These are phyloP conservation scores for Salvelinus namaycush DNA, from an alignment of 2,113 vertebrate species.

Conservation along the genomic window DNA sequence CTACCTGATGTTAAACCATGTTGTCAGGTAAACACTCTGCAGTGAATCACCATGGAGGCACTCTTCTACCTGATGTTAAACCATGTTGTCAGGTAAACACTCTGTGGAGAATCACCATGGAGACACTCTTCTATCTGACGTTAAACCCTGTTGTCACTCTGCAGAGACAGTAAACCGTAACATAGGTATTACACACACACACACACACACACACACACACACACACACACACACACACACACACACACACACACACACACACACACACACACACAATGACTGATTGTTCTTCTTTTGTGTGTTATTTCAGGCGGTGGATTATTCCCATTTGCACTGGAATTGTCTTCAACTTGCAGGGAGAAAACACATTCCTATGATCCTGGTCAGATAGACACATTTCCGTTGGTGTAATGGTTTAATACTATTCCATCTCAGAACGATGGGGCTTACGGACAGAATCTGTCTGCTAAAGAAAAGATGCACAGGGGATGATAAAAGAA, in stretches of 20 bases:
- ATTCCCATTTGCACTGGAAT: constrained; percentile 60
- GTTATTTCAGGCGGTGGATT: constrained; percentile 67
- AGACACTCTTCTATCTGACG: too few relatives aligned
- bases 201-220: too few relatives aligned
- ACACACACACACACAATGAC: constrained; percentile 8
- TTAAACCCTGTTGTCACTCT: too few relatives aligned
- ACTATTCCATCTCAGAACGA: constrained; percentile 30
- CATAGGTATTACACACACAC: constrained; percentile 52
- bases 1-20: too few relatives aligned
- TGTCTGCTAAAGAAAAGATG: too few relatives aligned
- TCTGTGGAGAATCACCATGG: too few relatives aligned
- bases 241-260: constrained; percentile 29
- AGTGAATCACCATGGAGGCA: too few relatives aligned
- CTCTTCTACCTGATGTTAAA: too few relatives aligned
- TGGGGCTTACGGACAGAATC: too few relatives aligned
- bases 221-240: too few relatives aligned
- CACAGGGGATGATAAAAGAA: constrained; percentile 45
- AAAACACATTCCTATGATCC: constrained; percentile 71
- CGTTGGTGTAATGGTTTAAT: constrained; percentile 35
- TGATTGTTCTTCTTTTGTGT: constrained; percentile 67
- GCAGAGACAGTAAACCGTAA: background rate
- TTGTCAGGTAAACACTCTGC: too few relatives aligned
- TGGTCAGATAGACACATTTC: constrained; percentile 62
- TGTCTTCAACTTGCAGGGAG: constrained; percentile 58
- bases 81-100: too few relatives aligned